Evolutionary conservation across 2,888 invertebrate species (phyloP).

Genomic region (Caenorhabditis afra): DNA sequence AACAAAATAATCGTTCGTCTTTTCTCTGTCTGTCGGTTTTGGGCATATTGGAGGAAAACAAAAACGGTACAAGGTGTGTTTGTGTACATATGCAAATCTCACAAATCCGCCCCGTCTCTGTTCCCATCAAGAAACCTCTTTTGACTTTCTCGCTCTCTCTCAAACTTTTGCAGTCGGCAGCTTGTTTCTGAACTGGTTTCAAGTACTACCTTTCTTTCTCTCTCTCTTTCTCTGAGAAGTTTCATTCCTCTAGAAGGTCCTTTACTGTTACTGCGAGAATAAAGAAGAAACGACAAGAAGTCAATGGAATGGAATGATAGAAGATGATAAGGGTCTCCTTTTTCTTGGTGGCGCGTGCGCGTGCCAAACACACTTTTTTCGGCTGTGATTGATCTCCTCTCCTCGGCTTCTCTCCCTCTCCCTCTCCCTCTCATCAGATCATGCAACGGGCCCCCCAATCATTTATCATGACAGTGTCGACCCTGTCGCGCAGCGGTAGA

Average conservation of each 20-base stretch:
- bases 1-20: no score
- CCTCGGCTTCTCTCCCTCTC: constrained; percentile 23
- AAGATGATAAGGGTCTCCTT: background rate
- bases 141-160: background rate
- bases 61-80: background rate
- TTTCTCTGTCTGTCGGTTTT: background rate
- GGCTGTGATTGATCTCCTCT: constrained; percentile 46
- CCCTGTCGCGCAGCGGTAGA: constrained; percentile 5
- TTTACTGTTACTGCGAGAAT: no score
- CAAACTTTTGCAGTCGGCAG: background rate
- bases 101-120: constrained; percentile 20
- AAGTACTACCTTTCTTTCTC: background rate
- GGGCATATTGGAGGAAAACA: background rate
- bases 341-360: constrained; percentile 49
- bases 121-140: constrained; percentile 28
- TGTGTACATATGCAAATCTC: constrained; percentile 27
- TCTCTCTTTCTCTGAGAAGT: background rate
- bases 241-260: background rate
- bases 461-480: constrained; percentile 38
- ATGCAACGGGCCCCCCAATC: constrained; percentile 4
- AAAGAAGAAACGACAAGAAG: no score
- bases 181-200: constrained; percentile 23
- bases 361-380: constrained; percentile 45
- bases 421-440: constrained; percentile 41
- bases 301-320: background rate